A percentile compares a stretch with the other conserved stretches of the same genome.
These are phyloP conservation scores for Synanthedon andrenaeformis DNA, from an alignment of 2,888 invertebrate genomes.

Conservation along the genomic window DNA sequence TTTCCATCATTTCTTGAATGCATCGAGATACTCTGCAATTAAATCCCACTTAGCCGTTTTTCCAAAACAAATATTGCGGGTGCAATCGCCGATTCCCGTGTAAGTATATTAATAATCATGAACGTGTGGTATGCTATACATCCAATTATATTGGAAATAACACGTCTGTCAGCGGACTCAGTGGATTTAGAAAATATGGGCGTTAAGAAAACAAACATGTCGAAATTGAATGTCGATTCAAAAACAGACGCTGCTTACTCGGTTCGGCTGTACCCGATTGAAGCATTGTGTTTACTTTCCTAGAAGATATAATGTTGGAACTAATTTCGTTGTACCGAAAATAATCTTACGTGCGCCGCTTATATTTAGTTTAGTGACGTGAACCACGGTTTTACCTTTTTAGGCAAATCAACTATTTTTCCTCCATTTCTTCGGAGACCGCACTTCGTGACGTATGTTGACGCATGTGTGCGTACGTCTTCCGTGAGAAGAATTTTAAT, in stretches of 20 bases:
- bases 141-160: conserved; percentile 25
- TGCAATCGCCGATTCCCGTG: conserved; percentile 21
- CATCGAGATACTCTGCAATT: too few relatives aligned
- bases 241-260: conserved; percentile 56
- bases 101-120: conserved; percentile 14
- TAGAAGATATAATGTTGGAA: conserved; percentile 44
- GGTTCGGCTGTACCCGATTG: conserved; percentile 48
- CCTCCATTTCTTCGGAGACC: not conserved
- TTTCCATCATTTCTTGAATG: too few relatives aligned
- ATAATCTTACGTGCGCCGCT: conserved; percentile 46
- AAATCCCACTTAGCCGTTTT: too few relatives aligned
- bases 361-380: conserved; percentile 17
- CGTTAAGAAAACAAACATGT: conserved; percentile 50
- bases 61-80: not conserved
- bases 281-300: conserved; percentile 53
- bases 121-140: conserved; percentile 12
- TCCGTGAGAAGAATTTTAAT: not conserved
- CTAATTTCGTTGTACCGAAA: conserved; percentile 49
- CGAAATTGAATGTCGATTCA: conserved; percentile 24
- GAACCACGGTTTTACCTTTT: conserved; percentile 24
- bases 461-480: not conserved
- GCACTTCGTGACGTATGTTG: not conserved
- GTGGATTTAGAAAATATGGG: conserved; percentile 59
- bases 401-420: conserved; percentile 17
- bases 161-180: conserved; percentile 47